phyloP scores from a whole-genome alignment of 2,113 vertebrate genomes.

The Gorilla gorilla region DNA sequence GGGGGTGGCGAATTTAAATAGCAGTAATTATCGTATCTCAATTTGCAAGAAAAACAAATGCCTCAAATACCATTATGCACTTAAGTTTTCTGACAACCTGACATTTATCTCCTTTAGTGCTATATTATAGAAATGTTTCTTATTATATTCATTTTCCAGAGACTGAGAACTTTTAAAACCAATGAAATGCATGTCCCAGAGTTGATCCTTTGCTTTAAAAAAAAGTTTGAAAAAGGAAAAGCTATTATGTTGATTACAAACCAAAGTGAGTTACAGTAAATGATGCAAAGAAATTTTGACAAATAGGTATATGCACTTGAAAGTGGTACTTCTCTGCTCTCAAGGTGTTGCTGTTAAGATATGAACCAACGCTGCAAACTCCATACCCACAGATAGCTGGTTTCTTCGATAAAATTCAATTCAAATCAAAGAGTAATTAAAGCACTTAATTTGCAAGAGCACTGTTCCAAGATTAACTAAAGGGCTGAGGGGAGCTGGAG shows the following conservation, averaged over 20 bases:
- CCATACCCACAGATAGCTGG: background rate
- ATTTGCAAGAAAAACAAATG: slow-evolving; percentile 81
- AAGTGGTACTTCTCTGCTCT: background rate
- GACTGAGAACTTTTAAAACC: slow-evolving; percentile 70
- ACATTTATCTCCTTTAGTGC: slow-evolving; percentile 69
- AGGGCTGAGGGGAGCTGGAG: slow-evolving; percentile 31
- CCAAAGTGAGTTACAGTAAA: slow-evolving; percentile 54
- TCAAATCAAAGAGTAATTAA: slow-evolving; percentile 70
- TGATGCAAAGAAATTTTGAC: slow-evolving; percentile 52
- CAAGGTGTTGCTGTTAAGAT: background rate
- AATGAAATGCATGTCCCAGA: slow-evolving; percentile 53
- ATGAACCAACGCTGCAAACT: background rate
- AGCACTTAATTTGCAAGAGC: slow-evolving; percentile 64
- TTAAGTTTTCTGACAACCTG: slow-evolving; percentile 71
- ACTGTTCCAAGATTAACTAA: slow-evolving; percentile 68
- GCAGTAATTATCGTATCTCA: slow-evolving; percentile 80
- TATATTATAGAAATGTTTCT: slow-evolving; percentile 68
- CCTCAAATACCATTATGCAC: slow-evolving; percentile 79
- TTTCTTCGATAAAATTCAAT: slow-evolving; percentile 47
- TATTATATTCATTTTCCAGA: slow-evolving; percentile 69
- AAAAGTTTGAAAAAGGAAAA: slow-evolving; percentile 39
- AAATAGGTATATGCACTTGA: background rate
- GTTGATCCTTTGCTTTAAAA: slow-evolving; percentile 44
- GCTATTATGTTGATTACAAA: slow-evolving; percentile 61
- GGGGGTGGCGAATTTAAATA: slow-evolving; percentile 73